Base-by-base conservation (phyloP, 2,888 invertebrate genomes). In the Druceiella hillmani region DNA sequence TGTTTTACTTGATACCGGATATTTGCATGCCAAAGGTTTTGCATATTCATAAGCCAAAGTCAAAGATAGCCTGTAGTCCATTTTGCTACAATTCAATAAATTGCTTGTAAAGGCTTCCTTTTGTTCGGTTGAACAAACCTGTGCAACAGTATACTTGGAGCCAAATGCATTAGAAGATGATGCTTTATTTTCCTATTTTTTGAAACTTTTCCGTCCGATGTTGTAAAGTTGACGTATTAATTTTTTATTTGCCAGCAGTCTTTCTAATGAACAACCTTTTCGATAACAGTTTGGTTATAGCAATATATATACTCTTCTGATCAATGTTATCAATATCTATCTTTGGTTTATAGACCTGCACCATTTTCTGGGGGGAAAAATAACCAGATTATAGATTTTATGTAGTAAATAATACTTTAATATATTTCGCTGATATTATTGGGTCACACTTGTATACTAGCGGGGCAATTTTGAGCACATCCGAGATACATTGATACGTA, bases 11-110 rank as follows among this genome's bases (percentile, higher is more conserved):
- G 33, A 37, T 45, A 33, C n/a, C n/a, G n/a, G n/a, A n/a, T n/a
- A n/a, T n/a, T n/a, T 35, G 45, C 47, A 48, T 25, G 32, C 41
- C 24, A 31, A 47, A 33, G 17, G 43, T 45, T 46, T 41, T 37
- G 49, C 50, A 34, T 35, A 50, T 41, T 47, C 45, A 36, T 49
- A 50, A 17, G 47, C 45, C 36, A 50, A 46, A 40, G 42, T 43
- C 38, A 46, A 43, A 40, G 41, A n/a, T n/a, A n/a, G n/a, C n/a
- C n/a, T n/a, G n/a, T n/a, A n/a, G n/a, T n/a, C n/a, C n/a, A n/a
- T n/a, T n/a, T n/a, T n/a, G n/a, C n/a, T n/a, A n/a, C n/a, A n/a
- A n/a, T n/a, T n/a, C n/a, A n/a, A n/a, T n/a, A n/a, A n/a, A n/a
- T n/a, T n/a, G n/a, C n/a, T n/a, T n/a, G n/a, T n/a, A n/a, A n/a